Conservation (phyloP, 2,888 invertebrate species). For the Lamellibrachia columna region DNA sequence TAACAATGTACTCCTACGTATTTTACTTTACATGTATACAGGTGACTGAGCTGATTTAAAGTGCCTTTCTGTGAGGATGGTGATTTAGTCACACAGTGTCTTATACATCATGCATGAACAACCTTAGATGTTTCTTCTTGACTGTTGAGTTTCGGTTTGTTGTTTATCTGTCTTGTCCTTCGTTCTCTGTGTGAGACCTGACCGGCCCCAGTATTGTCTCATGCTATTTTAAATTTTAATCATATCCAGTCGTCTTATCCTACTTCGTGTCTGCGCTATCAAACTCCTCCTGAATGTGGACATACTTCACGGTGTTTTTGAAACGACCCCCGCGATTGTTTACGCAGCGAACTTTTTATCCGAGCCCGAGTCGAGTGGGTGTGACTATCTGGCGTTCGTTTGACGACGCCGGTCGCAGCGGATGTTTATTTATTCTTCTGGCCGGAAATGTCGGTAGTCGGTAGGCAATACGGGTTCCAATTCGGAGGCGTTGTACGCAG, state of each 20-base stretch:
- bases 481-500: neutral
- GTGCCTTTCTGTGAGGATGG: neutral
- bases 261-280: neutral
- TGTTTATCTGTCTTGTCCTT: neutral
- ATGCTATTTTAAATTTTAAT: neutral
- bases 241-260: neutral
- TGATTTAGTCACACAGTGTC: neutral
- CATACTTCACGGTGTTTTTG: neutral
- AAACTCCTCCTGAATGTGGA: neutral
- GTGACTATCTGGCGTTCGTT: neutral
- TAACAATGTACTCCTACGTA: neutral
- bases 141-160: neutral
- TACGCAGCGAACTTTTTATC: constrained; percentile 8
- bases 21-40: neutral
- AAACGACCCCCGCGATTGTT: neutral
- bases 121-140: neutral
- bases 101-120: neutral
- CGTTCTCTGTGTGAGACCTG: neutral
- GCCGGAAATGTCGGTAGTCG: neutral
- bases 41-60: neutral
- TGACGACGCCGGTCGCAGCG: neutral
- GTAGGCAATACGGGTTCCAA: neutral
- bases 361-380: neutral
- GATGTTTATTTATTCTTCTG: neutral
- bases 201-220: neutral